Base-by-base conservation (phyloP, 1,140 invertebrate species). In the Drosophila ogumai region DNA sequence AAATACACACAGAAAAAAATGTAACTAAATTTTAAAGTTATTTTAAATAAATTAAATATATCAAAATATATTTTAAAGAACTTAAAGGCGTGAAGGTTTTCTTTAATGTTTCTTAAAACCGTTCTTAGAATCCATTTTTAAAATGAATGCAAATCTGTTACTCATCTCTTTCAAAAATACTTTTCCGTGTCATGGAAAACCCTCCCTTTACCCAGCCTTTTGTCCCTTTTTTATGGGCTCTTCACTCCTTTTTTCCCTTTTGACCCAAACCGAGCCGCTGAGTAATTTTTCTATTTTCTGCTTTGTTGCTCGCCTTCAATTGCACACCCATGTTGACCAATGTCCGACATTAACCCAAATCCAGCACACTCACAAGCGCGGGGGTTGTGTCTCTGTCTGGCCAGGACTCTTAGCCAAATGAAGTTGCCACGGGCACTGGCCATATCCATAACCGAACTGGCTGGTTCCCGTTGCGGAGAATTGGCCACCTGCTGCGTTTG, bases 271-370 rank as follows among this genome's bases (percentile, higher is more conserved):
- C 49, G 58, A 80, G 73, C 56, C 79, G 66, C 69, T 90, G 77
- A 90, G 84, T 88, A 90, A 90, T 79, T 88, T 88, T 88, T 88
- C 77, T 88, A 88, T 88, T 88, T 88, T 88, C 85, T 85, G 85
- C 85, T 88, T 88, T 88, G 81, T 85, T 85, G 85, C 85, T 67
- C 78, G 77, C 74, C 68, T 81, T 85, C 85, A 81, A 81, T 71
- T 81, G 80, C 85, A 85, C 85, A 90, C 85, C 85, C 85, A 90
- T 90, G 85, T 90, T 90, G 85, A 90, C 85, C 85, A 73, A 90
- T 63, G 86, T 56, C 36, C 81, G 77, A 90, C 85, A 90, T 90
- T 90, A 90, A 90, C 85, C 85, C 81, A 90, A 90, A 90, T 90
- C 85, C 85, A 65, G 60, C 31, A 41, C 47, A 80, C 49, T 40